phyloP scores from a whole-genome alignment of 2,113 vertebrate genomes.

The Nannospalax galili region DNA sequence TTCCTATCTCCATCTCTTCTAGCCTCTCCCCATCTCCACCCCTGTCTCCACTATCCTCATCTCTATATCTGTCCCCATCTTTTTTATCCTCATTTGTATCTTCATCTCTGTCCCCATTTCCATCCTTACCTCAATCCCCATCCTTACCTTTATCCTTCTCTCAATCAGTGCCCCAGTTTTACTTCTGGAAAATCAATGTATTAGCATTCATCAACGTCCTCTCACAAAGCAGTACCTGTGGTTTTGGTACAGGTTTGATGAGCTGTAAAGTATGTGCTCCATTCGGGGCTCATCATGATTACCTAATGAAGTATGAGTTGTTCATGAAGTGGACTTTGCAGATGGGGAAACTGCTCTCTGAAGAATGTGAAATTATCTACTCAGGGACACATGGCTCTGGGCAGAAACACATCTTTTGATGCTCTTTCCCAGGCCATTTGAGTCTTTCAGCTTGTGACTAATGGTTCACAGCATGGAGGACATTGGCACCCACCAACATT shows the following conservation, averaged over 20 bases:
- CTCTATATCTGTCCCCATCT: not conserved
- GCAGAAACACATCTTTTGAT: not conserved
- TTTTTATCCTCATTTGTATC: too few species aligned
- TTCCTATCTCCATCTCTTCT: too few species aligned
- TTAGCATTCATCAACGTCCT: not conserved
- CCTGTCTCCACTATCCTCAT: not conserved
- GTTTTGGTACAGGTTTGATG: not conserved
- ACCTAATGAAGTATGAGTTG: not conserved
- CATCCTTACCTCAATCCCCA: not conserved
- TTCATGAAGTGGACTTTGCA: not conserved
- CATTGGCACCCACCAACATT: not conserved
- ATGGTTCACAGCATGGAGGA: not conserved
- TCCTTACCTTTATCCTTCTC: too few species aligned
- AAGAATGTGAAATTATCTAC: not conserved
- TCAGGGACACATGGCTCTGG: too few species aligned
- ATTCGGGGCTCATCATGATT: not conserved
- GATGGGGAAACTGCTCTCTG: not conserved
- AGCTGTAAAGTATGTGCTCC: not conserved
- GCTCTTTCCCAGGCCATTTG: not conserved
- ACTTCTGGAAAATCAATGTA: not conserved
- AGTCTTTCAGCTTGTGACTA: not conserved
- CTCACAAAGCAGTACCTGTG: not conserved
- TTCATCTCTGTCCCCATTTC: not conserved
- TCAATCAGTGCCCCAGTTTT: conserved; percentile 10
- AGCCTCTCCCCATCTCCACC: not conserved